phyloP scores from a whole-genome alignment of 2,797 vertebrate species.

The Channa striata region DNA sequence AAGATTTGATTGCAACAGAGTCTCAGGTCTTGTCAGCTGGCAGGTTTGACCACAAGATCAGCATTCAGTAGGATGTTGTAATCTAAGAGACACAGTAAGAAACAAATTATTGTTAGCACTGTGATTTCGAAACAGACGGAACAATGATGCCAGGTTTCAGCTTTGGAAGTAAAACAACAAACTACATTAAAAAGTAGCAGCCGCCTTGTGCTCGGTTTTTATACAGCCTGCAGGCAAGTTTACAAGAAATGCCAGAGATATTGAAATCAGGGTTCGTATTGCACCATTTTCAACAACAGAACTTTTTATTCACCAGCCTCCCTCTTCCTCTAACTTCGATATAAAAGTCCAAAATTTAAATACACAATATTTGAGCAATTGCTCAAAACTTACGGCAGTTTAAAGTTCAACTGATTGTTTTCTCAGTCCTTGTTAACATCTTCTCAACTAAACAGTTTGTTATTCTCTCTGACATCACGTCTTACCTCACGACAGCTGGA shows the following conservation, averaged over 20 bases:
- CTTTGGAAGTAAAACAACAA: slow-evolving; percentile 23
- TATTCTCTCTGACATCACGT: slow-evolving; percentile 27
- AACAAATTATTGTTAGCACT: slow-evolving; percentile 10
- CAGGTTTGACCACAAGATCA: slow-evolving; percentile 28
- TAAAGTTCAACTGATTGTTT: not conserved
- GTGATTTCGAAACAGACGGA: slow-evolving; percentile 31
- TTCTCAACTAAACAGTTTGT: slow-evolving; percentile 16
- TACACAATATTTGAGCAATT: not conserved
- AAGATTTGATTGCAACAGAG: slow-evolving; percentile 42
- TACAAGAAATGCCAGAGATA: slow-evolving; percentile 12
- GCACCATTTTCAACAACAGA: too few species aligned
- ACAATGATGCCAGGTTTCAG: slow-evolving; percentile 2
- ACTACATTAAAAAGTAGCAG: slow-evolving; percentile 27
- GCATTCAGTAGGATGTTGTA: slow-evolving; percentile 34
- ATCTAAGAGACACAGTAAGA: slow-evolving; percentile 28
- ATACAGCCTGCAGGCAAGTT: slow-evolving; percentile 20
- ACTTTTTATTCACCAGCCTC: too few species aligned
- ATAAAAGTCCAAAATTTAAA: not conserved
- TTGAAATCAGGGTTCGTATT: too few species aligned
- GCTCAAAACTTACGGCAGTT: not conserved
- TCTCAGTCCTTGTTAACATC: not conserved
- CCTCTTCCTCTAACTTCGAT: too few species aligned
- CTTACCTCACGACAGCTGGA: slow-evolving; percentile 48
- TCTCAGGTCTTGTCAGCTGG: slow-evolving; percentile 30
- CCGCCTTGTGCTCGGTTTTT: not conserved